These are phyloP conservation scores for Trachemys scripta DNA, from an alignment of 2,113 vertebrate species.

Conservation along the genomic window DNA sequence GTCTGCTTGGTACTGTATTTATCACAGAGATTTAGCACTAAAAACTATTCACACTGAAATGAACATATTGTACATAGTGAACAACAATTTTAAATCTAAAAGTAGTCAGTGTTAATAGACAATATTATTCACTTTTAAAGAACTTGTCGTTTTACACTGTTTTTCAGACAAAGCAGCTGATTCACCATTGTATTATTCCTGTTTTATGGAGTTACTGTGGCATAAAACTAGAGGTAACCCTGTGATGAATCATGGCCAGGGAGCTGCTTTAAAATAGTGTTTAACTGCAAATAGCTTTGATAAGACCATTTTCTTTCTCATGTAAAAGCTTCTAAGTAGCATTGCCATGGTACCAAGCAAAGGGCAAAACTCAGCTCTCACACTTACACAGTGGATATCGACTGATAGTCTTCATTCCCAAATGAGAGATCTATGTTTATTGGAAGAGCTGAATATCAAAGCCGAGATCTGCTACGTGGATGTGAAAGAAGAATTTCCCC, in stretches of 20 bases:
- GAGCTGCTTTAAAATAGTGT: not conserved
- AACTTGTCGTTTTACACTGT: not conserved
- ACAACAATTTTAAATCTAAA: constrained; percentile 43
- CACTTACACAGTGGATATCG: not conserved
- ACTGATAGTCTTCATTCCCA: not conserved
- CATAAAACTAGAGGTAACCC: not conserved
- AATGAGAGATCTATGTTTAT: not conserved
- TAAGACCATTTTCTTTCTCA: not conserved
- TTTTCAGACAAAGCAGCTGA: not conserved
- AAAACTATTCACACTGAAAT: constrained; percentile 41
- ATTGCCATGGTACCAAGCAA: not conserved
- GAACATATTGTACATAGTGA: constrained; percentile 16
- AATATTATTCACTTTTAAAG: constrained; percentile 2
- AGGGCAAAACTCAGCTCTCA: not conserved
- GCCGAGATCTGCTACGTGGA: not conserved
- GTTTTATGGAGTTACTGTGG: not conserved
- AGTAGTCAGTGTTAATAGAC: constrained; percentile 1
- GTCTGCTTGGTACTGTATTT: constrained; percentile 70
- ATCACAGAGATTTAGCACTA: constrained; percentile 60
- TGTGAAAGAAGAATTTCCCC: not conserved
- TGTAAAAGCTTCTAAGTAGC: not conserved
- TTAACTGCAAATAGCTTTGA: constrained; percentile 18
- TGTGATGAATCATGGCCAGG: not conserved
- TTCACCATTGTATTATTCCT: not conserved
- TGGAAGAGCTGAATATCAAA: not conserved